These are phyloP conservation scores for Bombus sibiricus DNA, from an alignment of 1,140 invertebrate species.

Conservation along the genomic window DNA sequence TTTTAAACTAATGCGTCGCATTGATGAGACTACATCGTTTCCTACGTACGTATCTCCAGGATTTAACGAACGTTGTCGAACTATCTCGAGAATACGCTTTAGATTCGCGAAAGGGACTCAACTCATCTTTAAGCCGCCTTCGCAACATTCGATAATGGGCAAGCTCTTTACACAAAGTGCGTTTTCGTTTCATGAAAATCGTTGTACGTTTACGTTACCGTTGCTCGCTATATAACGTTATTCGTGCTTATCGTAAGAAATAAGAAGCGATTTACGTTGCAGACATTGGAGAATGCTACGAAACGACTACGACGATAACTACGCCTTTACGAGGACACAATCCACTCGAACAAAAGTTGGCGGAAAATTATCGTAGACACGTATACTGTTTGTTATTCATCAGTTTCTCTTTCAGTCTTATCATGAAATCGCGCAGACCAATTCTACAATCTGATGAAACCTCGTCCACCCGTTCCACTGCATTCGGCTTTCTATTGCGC, in stretches of 20 bases:
- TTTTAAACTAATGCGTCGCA: too few relatives aligned
- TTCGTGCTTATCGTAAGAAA: not conserved
- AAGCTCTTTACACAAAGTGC: too few relatives aligned
- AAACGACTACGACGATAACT: not conserved
- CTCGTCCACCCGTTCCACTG: too few relatives aligned
- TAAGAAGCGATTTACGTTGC: not conserved
- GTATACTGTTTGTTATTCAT: too few relatives aligned
- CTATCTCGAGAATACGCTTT: not conserved
- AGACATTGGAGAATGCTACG: not conserved
- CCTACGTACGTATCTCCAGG: not conserved
- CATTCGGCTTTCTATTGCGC: not conserved
- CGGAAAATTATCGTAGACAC: not conserved
- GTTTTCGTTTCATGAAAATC: not conserved
- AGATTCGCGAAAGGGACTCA: not conserved
- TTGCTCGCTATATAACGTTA: not conserved
- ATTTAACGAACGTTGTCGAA: not conserved
- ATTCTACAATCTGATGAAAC: not conserved
- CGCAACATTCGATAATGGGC: not conserved
- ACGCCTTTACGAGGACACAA: not conserved
- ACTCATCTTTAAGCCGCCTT: not conserved
- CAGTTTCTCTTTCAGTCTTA: not conserved
- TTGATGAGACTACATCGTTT: not conserved
- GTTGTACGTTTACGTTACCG: not conserved
- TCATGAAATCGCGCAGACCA: not conserved
- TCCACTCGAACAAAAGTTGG: not conserved